Base-by-base conservation (phyloP, 2,888 invertebrate genomes). In the Elegia similella region DNA sequence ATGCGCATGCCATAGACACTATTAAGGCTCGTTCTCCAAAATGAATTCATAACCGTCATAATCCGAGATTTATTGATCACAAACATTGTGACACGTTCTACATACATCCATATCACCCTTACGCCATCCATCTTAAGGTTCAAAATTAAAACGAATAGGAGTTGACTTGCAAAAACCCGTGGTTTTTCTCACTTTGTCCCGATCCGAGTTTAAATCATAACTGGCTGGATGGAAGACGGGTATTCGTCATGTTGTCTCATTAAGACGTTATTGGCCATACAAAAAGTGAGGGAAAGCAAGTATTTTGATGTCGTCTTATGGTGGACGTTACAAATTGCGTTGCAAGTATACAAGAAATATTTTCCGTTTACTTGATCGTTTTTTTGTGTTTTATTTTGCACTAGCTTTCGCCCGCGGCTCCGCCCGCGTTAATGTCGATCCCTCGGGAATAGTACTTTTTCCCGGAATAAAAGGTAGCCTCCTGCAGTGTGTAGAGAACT, bases 211-310 rank as follows among this genome's bases (percentile, higher is more conserved):
- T 70, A 67, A 67, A 70, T 73, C 71, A 73, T 69, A 70, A 70
- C 69, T 64, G 55, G 63, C 59, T 61, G 60, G 61, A 64, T 62
- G 64, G 66, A 53, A 62, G 66, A 56, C 60, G 62, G 65, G 63
- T 76, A 78, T 64, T 71, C 76, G 75, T 80, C 79, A 80, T 76
- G 44, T 73, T 79, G 80, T 78, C 80, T 80, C 79, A 80, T 80
- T 80, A 80, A 75, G 79, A 77, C 73, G 62, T 75, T 78, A 76
- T 76, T 78, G 72, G 68, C 64, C 70, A 68, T 68, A 63, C 68
- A 75, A 73, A 75, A 73, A 70, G 64, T 60, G 62, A 16, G 65
- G 52, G 70, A 71, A 68, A 71, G 72, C 59, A 16, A 34, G 34
- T 34, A 34, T 50, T 50, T 50, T 16, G 34, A 50, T 34, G 50